phyloP scores from a whole-genome alignment of 92 coral and sea anemone genomes.

The Actinostola sp. region DNA sequence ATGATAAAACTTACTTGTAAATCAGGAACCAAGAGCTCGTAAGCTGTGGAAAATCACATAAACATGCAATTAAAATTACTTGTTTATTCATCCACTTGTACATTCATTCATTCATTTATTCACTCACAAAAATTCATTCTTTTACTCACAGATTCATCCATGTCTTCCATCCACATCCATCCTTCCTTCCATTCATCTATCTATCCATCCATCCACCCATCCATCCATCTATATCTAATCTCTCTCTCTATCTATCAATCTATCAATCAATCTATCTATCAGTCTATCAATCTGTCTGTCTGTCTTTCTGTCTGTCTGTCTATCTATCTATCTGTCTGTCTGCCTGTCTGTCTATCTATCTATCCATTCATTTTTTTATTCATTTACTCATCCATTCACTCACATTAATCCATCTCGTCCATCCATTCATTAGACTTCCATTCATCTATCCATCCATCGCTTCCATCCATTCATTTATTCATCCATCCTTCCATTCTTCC shows the following conservation, averaged over 20 bases:
- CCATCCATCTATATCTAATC: too few species aligned
- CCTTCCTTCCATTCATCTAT: background rate
- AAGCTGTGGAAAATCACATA: constrained; percentile 1
- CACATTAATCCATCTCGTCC: background rate
- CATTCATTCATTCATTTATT: background rate
- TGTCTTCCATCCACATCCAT: background rate
- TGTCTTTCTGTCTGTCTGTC: too few species aligned
- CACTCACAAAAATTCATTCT: too few species aligned
- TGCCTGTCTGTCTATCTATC: too few species aligned
- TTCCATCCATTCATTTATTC: background rate
- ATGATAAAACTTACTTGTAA: constrained; percentile 57
- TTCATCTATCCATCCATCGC: background rate
- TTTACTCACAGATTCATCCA: too few species aligned
- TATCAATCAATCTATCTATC: too few species aligned
- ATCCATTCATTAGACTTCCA: background rate
- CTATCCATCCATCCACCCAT: background rate
- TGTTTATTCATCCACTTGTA: constrained; percentile 3
- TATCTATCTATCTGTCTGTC: too few species aligned
- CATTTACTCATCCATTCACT: too few species aligned
- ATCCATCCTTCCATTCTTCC: background rate
- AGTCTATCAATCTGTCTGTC: too few species aligned
- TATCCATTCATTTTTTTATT: constrained; percentile 16
- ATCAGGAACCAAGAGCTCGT: constrained; percentile 59
- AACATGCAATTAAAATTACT: background rate
- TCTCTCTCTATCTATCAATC: too few species aligned